A percentile compares a stretch with the other conserved stretches of the same genome.
These are phyloP conservation scores for Coleophora deauratella DNA, from an alignment of 2,888 invertebrate species.

Conservation along the genomic window DNA sequence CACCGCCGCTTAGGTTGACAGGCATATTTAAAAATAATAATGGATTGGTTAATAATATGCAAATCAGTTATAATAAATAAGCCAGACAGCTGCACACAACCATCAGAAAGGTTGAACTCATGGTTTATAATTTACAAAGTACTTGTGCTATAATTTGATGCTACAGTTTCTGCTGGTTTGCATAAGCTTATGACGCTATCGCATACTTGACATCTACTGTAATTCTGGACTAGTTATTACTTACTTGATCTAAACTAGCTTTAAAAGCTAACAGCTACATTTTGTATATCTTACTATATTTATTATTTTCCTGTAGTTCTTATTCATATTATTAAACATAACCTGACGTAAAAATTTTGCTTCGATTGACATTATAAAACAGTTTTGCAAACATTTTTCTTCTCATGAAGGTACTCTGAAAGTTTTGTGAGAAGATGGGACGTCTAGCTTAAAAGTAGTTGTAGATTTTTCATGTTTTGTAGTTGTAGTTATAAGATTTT, in stretches of 20 bases:
- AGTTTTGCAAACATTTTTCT: constrained; percentile 75
- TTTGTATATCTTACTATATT: too few relatives aligned
- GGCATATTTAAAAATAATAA: too few relatives aligned
- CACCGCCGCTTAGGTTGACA: too few relatives aligned
- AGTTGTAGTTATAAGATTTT: constrained; percentile 59
- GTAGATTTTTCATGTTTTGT: constrained; percentile 55
- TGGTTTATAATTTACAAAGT: too few relatives aligned
- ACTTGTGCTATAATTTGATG: too few relatives aligned
- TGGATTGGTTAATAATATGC: too few relatives aligned
- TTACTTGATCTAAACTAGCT: constrained; percentile 8
- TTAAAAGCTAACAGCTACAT: constrained; percentile 7
- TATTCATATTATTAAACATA: constrained; percentile 37
- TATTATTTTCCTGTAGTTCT: constrained; percentile 48
- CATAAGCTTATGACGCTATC: constrained; percentile 42
- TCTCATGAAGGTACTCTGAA: constrained; percentile 69
- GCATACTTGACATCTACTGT: constrained; percentile 15
- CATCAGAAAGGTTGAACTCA: too few relatives aligned
- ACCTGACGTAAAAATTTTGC: constrained; percentile 45
- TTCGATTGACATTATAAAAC: constrained; percentile 50
- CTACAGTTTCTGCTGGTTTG: too few relatives aligned
- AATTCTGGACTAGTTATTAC: constrained; percentile 11
- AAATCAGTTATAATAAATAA: too few relatives aligned
- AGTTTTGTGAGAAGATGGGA: constrained; percentile 69
- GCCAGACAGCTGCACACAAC: too few relatives aligned
- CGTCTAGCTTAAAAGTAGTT: constrained; percentile 63